Percentiles rank a stretch among this genome's conserved stretches.
These are phyloP conservation scores for Montipora foliosa DNA, from an alignment of 64 coral and sea anemone species.

Conservation along the genomic window DNA sequence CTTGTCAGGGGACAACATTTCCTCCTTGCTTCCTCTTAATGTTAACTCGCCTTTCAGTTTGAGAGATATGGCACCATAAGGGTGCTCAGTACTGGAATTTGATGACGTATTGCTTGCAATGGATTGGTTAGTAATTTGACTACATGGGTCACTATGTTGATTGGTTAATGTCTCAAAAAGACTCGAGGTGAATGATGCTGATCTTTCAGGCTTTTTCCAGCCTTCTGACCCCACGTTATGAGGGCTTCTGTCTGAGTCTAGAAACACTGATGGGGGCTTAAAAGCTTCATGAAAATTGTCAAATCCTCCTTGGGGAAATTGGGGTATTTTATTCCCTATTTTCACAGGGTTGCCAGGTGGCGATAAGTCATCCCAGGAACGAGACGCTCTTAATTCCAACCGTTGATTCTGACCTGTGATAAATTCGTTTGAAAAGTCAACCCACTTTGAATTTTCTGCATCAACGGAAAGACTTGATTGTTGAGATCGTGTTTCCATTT, in stretches of 20 bases:
- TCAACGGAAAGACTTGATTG: not conserved
- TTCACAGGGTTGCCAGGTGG: constrained; percentile 19
- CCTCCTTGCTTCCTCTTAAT: constrained; percentile 6
- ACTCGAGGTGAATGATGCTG: not conserved
- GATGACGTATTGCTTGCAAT: constrained; percentile 44
- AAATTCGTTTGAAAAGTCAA: not conserved
- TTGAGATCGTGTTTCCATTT: constrained; percentile 1
- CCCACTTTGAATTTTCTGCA: not conserved
- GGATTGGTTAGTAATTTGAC: constrained; percentile 35
- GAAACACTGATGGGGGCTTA: constrained; percentile 8
- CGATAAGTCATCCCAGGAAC: constrained; percentile 19
- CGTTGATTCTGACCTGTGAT: not conserved
- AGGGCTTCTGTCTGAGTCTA: not conserved
- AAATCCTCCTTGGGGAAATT: not conserved
- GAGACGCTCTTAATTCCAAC: constrained; percentile 9
- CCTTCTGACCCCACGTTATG: not conserved
- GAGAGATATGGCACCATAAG: constrained; percentile 73
- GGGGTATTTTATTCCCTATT: not conserved
- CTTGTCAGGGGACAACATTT: not conserved
- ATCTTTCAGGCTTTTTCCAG: not conserved
- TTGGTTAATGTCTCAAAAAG: constrained; percentile 11
- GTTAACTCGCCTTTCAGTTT: constrained; percentile 40
- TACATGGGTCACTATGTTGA: not conserved
- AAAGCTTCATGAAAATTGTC: constrained; percentile 1
- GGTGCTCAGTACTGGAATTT: constrained; percentile 62